Base-by-base conservation (phyloP, 2,113 vertebrate species). In the Blennius ocellaris region DNA sequence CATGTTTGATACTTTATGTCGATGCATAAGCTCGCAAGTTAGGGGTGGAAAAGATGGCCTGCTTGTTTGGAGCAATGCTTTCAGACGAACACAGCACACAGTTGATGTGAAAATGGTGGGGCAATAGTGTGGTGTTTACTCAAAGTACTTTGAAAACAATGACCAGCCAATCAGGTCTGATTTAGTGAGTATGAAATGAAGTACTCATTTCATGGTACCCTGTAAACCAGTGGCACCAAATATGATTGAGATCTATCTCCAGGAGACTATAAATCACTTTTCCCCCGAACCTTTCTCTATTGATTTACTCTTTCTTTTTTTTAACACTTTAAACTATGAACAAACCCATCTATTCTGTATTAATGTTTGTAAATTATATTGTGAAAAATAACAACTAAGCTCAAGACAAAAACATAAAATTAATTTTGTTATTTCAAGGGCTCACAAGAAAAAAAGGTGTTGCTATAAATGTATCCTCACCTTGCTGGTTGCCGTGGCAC, bases 401-500 rank as follows among this genome's bases (percentile, higher is more conserved):
- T n/a, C 5, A 12, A 55, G 6, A 61, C 6, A 7, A 14, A 14
- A 30, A 48, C 12, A 11, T 12, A 9, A 43, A 38, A 3, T 5
- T 5, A 16, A 37, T 11, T 17, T 5, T 10, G 53, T 44, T 1
- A 0, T 37, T 44, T 68, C n/a, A n/a, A 37, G 14, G 30, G 16
- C 3, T 58, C 17, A 12, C 17, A 21, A 6, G 14, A 5, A 7
- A 9, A 45, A n/a, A 21, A 36, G 11, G 1, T 11, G 15, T 14
- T 15, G 1, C 17, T 55, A 3, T 43, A 43, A 30, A 40, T 0
- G 2, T 36, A 51, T 58, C 30, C 78, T 82, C 10, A 95, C 94
- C 93, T 95, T 96, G 90, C 94, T 96, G 76, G 95, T 95, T 41
- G 95, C 94, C 0, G 94, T 96, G 80, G 95, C 94, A 1, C 94